Conservation (phyloP, 2,888 invertebrate species). For the Nephrotoma flavescens region DNA sequence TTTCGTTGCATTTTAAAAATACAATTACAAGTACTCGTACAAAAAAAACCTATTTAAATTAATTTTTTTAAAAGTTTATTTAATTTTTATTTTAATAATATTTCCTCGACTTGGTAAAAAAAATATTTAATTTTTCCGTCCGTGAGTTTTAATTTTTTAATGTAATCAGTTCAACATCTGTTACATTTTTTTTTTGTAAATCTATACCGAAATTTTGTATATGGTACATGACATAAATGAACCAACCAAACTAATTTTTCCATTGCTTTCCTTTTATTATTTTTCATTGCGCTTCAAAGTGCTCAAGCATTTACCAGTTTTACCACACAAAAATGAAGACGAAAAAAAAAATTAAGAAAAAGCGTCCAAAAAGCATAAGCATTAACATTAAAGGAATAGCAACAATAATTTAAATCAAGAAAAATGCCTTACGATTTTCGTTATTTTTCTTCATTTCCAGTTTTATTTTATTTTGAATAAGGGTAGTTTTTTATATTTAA, state of each 20-base stretch:
- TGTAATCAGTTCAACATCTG: background rate
- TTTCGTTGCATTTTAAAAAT: background rate
- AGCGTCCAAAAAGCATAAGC: background rate
- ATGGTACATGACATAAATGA: background rate
- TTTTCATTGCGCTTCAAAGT: background rate
- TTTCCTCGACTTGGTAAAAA: background rate
- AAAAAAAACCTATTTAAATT: background rate
- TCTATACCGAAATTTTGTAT: background rate
- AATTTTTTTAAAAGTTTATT: background rate
- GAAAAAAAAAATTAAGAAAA: background rate
- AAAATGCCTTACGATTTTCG: slow-evolving; percentile 5
- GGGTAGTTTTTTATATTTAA: slow-evolving; percentile 6
- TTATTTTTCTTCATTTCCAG: slow-evolving; percentile 6
- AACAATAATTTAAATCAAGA: background rate
- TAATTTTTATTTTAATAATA: background rate
- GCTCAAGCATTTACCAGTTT: background rate
- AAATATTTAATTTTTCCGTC: background rate
- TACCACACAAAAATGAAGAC: background rate
- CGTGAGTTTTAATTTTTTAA: background rate
- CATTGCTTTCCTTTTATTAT: background rate
- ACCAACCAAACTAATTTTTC: background rate
- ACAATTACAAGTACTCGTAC: background rate
- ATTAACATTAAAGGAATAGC: background rate
- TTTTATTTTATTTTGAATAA: background rate
- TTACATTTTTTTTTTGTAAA: background rate